phyloP scores from a whole-genome alignment of 2,888 invertebrate species.

The Callyntrura guangdongensis region DNA sequence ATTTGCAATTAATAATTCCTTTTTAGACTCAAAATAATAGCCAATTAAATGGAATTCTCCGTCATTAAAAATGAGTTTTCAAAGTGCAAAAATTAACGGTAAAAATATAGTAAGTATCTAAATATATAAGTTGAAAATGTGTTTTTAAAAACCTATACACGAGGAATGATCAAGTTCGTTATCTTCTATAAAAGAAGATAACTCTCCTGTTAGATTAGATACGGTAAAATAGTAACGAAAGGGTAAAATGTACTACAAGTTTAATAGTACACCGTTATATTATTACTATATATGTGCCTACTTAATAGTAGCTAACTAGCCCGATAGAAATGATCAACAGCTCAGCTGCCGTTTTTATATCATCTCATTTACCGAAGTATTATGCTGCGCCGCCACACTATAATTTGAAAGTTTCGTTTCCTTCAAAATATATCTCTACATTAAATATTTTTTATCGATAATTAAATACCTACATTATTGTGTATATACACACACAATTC shows the following conservation, averaged over 20 bases:
- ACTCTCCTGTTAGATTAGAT: too few species aligned
- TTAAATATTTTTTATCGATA: neutral
- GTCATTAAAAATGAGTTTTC: too few species aligned
- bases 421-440: slow-evolving; percentile 7
- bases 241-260: neutral
- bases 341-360: slow-evolving; percentile 9
- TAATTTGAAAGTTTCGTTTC: slow-evolving; percentile 31
- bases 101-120: neutral
- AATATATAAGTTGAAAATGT: neutral
- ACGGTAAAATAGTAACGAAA: too few species aligned
- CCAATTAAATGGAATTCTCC: too few species aligned
- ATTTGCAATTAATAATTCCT: too few species aligned
- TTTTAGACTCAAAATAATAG: too few species aligned
- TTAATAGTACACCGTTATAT: too few species aligned
- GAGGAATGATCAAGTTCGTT: slow-evolving; percentile 25
- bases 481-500: too few species aligned
- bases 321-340: neutral
- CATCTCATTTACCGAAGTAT: neutral
- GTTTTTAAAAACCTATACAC: neutral
- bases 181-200: too few species aligned
- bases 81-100: too few species aligned
- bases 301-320: too few species aligned
- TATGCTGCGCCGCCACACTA: neutral
- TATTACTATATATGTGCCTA: too few species aligned
- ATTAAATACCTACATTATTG: neutral